Base-by-base conservation (phyloP, 2,888 invertebrate species). In the Punctoribates punctum region DNA sequence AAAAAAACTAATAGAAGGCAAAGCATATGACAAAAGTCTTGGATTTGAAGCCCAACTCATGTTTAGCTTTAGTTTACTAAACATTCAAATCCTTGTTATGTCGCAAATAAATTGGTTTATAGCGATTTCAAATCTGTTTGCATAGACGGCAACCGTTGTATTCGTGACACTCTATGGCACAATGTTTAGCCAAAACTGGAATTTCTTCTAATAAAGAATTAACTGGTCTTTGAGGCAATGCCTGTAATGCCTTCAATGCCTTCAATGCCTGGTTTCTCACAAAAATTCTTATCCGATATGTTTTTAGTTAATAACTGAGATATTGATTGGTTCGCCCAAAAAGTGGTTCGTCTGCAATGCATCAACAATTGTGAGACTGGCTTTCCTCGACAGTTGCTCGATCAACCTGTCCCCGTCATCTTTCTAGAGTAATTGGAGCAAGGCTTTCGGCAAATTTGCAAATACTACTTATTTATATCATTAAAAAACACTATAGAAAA, bases 191-290 rank as follows among this genome's bases (percentile, higher is more conserved):
- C 3, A 57, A 57, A 25, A 11, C 57, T 20, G 23, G 23, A 20
- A 20, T 57, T 57, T 57, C 57, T 57, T 20, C 57, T 57, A 57
- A 57, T 57, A 34, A 20, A 57, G 57, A 57, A 25, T 57, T 57
- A 57, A 25, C 57, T 25, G 20, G 20, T 23, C 3, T 25, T 57
- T 57, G 20, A 20, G 57, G 46, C 46, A 8, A 48, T 48, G 46
- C 42, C 11, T 42, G 11, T 9, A 11, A 6, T 42, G 11, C 11
- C 42, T 11, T 42, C 42, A 42, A n/a, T n/a, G n/a, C n/a, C n/a
- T n/a, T n/a, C n/a, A n/a, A n/a, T n/a, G 34, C 3, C 6, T 2
- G 13, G 46, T 15, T 13, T 48, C 17, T 13, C 46, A 48, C 15
- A 13, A 48, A 42, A 48, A 25, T 57, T 57, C 57, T 57, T 57